Percentiles rank a stretch among this genome's conserved stretches.
These are phyloP conservation scores for Drosophila nr. perissopoda DNA, from an alignment of 2,888 invertebrate genomes.

Conservation along the genomic window DNA sequence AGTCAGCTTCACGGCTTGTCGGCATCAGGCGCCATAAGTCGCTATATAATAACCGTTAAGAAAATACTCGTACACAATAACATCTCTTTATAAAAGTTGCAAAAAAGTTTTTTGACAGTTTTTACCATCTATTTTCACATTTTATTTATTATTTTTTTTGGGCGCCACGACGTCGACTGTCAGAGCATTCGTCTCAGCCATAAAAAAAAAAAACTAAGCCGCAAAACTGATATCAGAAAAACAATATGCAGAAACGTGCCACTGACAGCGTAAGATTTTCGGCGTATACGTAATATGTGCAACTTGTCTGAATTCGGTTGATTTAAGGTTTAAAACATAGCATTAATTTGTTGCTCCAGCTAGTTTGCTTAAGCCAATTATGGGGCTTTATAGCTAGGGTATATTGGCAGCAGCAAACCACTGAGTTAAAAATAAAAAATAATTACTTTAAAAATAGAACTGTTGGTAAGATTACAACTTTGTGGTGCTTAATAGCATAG, in stretches of 20 bases:
- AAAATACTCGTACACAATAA: constrained; percentile 53
- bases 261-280: constrained; percentile 30
- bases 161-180: constrained; percentile 33
- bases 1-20: constrained; percentile 28
- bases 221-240: constrained; percentile 44
- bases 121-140: constrained; percentile 5
- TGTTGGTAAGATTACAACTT: constrained; percentile 1
- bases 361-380: background rate
- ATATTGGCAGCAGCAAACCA: too few relatives aligned
- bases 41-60: constrained; percentile 52
- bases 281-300: constrained; percentile 58
- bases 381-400: background rate
- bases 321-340: constrained; percentile 1
- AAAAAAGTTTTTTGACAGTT: constrained; percentile 40
- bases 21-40: constrained; percentile 51
- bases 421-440: background rate
- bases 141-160: constrained; percentile 26
- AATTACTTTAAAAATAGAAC: constrained; percentile 5
- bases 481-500: background rate
- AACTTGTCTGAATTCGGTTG: constrained; percentile 27
- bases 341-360: background rate
- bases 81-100: constrained; percentile 44
- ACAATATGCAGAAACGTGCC: constrained; percentile 54
- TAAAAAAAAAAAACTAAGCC: constrained; percentile 11
- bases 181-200: constrained; percentile 14